Conservation (phyloP, 2,113 vertebrate genomes). For the Calidris pygmaea region DNA sequence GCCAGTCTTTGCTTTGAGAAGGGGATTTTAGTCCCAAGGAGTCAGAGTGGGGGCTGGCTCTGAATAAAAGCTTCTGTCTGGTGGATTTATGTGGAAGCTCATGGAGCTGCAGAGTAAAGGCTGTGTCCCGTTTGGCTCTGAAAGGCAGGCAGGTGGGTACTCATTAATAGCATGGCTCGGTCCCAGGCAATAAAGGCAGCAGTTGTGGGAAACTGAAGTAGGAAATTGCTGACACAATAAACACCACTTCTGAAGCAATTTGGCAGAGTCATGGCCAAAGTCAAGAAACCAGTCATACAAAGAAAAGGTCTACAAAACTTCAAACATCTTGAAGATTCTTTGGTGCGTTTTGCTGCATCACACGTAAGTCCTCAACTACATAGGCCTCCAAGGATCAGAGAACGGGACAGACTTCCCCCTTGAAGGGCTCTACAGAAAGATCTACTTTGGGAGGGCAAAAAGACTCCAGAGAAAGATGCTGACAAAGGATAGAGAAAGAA, state of each 20-base stretch:
- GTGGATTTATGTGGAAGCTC: background rate
- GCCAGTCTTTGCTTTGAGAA: background rate
- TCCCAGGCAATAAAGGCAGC: background rate
- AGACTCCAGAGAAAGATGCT: background rate
- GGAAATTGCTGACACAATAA: background rate
- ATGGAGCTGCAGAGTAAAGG: background rate
- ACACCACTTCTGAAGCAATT: background rate
- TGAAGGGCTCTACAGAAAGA: background rate
- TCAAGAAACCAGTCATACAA: background rate
- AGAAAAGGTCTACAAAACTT: background rate
- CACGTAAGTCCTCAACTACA: fast-evolving
- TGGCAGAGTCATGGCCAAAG: background rate
- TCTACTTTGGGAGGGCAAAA: background rate
- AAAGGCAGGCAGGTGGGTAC: background rate
- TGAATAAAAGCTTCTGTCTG: background rate
- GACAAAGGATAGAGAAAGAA: background rate
- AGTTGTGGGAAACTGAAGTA: background rate
- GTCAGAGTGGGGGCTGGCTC: background rate
- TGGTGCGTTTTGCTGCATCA: background rate
- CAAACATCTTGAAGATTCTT: background rate
- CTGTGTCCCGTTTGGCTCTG: background rate
- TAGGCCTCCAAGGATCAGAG: background rate
- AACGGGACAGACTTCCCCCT: background rate
- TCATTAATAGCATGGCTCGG: background rate
- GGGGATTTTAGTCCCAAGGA: background rate